Conservation (phyloP, 2,113 vertebrate genomes). For the Hiodon tergisus region DNA sequence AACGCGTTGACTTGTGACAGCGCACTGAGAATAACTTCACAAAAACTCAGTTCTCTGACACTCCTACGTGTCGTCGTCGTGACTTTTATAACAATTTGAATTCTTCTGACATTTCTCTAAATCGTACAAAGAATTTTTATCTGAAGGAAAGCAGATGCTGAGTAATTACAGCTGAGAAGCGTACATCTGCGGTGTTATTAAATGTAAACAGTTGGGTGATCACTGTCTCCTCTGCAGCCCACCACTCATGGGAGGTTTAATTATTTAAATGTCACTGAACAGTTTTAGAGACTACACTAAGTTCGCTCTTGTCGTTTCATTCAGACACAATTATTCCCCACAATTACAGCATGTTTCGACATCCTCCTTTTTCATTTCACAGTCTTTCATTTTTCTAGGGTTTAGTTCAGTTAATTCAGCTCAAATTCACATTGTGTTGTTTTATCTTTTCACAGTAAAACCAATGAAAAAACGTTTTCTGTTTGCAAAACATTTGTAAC, state of each 20-base stretch:
- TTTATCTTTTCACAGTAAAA: no score
- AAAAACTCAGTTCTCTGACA: background rate
- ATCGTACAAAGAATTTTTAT: conserved; percentile 3
- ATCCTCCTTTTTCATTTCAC: no score
- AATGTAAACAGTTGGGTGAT: conserved; percentile 14
- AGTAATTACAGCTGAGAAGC: conserved; percentile 6
- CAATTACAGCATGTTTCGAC: no score
- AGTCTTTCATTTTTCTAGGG: no score
- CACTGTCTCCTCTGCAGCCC: background rate
- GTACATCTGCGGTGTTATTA: conserved; percentile 6
- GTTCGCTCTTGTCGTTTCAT: background rate
- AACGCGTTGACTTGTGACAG: no score
- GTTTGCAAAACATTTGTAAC: no score
- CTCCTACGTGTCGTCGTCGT: background rate
- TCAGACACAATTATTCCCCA: background rate
- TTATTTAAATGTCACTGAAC: conserved; percentile 34
- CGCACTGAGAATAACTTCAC: background rate
- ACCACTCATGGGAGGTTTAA: conserved; percentile 19
- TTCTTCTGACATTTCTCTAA: conserved; percentile 4
- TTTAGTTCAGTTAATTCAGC: no score
- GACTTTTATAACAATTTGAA: background rate
- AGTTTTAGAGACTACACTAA: conserved; percentile 11
- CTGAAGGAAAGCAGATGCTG: background rate
- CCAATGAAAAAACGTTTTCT: no score
- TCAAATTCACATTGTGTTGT: no score